These are phyloP conservation scores for Tringa solitaria DNA, from an alignment of 2,113 vertebrate genomes.

Conservation along the genomic window DNA sequence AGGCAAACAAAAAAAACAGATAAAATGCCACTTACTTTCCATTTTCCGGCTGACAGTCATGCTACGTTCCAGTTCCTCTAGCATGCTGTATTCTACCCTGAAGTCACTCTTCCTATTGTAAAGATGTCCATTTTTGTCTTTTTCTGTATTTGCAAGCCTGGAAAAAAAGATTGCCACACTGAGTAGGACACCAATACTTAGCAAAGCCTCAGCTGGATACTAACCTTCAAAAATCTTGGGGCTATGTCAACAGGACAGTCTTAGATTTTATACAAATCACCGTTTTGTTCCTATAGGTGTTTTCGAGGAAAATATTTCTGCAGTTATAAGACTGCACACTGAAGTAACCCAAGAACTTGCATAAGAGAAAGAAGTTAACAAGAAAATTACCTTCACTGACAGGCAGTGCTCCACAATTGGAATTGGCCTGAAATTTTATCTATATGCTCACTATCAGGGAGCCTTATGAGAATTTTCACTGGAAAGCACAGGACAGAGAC, in stretches of 20 bases:
- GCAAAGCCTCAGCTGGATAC: no score
- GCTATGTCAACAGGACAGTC: background rate
- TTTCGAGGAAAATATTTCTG: background rate
- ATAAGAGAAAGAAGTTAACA: background rate
- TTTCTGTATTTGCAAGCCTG: slow-evolving; percentile 85
- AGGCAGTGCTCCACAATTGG: background rate
- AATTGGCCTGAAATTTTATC: background rate
- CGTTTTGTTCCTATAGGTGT: background rate
- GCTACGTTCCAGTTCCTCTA: slow-evolving; percentile 80
- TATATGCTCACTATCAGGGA: background rate
- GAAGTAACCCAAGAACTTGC: background rate
- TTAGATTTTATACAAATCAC: background rate
- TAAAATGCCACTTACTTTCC: slow-evolving; percentile 77
- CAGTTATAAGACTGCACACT: background rate
- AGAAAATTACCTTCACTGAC: background rate
- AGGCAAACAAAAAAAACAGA: background rate
- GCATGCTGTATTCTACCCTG: slow-evolving; percentile 68
- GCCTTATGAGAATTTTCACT: background rate
- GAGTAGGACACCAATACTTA: background rate
- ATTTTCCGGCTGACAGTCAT: slow-evolving; percentile 75
- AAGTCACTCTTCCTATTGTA: slow-evolving; percentile 81
- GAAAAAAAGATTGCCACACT: slow-evolving; percentile 9
- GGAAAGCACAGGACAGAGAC: background rate
- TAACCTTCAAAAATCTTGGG: no score
- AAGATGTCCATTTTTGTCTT: slow-evolving; percentile 75